Conservation (phyloP, 2,797 vertebrate species). For the Neosilurus mollespiculum region DNA sequence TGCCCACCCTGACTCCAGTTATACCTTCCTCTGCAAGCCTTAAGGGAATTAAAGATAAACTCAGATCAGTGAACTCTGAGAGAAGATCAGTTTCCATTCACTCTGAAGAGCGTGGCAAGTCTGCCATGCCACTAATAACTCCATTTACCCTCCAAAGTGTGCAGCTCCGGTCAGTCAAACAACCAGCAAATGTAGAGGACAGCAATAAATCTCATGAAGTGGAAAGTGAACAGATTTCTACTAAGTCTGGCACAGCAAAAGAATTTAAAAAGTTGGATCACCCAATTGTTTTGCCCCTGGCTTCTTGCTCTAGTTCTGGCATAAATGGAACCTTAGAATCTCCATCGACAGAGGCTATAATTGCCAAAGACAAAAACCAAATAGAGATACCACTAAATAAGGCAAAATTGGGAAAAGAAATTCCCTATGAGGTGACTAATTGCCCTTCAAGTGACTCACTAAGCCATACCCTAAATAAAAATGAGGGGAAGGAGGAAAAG, state of each 20-base stretch:
- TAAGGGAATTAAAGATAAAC: conserved; percentile 69
- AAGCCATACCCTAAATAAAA: conserved; percentile 9
- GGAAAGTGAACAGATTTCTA: conserved; percentile 55
- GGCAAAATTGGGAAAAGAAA: conserved; percentile 43
- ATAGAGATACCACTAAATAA: conserved; percentile 31
- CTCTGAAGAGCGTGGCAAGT: conserved; percentile 64
- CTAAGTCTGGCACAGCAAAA: conserved; percentile 64
- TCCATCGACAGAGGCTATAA: conserved; percentile 70
- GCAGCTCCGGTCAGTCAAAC: conserved; percentile 85
- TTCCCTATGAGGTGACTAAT: conserved; percentile 39
- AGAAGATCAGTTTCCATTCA: conserved; percentile 59
- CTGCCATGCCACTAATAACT: conserved; percentile 85
- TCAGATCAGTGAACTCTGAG: conserved; percentile 59
- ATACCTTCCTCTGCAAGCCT: conserved; percentile 72
- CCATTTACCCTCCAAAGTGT: conserved; percentile 87
- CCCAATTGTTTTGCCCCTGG: conserved; percentile 48
- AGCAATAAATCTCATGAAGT: conserved; percentile 68
- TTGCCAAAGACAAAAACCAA: conserved; percentile 10
- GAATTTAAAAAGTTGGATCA: conserved; percentile 60
- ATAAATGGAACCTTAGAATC: conserved; percentile 53
- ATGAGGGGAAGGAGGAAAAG: conserved; percentile 28
- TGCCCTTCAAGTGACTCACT: conserved; percentile 45
- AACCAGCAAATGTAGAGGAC: conserved; percentile 60
- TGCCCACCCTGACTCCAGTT: conserved; percentile 64
- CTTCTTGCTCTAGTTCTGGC: conserved; percentile 50